A percentile compares a stretch with the other conserved stretches of the same genome.
Conservation (phyloP, 2,888 invertebrate genomes). For the Eurytoma adleriae region DNA sequence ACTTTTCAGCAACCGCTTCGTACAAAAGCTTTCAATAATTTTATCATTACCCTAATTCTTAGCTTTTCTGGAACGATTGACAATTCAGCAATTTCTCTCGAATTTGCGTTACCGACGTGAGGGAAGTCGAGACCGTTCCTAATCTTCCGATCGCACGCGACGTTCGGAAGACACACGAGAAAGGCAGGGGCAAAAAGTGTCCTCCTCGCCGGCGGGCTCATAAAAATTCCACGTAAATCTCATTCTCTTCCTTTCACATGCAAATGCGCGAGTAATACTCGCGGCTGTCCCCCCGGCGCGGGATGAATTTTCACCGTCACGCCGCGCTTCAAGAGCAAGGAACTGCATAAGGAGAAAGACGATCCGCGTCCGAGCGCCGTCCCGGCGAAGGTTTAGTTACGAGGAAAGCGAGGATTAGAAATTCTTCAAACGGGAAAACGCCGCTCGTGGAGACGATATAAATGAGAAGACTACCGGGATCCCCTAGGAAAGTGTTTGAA, state of each 20-base stretch:
- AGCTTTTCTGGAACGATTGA: not conserved
- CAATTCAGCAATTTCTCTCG: not conserved
- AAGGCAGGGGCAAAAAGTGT: slow-evolving; percentile 8
- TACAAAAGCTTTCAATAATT: too few species aligned
- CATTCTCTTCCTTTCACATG: slow-evolving; percentile 52
- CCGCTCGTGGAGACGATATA: slow-evolving; percentile 36
- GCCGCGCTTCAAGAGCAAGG: slow-evolving; percentile 18
- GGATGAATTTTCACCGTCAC: slow-evolving; percentile 53
- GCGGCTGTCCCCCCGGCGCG: slow-evolving; percentile 13
- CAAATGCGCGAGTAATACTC: slow-evolving; percentile 45
- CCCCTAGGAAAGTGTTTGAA: slow-evolving; percentile 12
- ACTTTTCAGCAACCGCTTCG: too few species aligned
- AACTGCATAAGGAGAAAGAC: slow-evolving; percentile 47
- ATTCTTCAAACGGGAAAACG: slow-evolving; percentile 56
- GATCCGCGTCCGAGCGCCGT: slow-evolving; percentile 31
- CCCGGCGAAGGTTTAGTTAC: slow-evolving; percentile 32
- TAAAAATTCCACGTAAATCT: slow-evolving; percentile 52
- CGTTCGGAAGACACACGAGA: slow-evolving; percentile 1
- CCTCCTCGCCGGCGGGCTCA: not conserved
- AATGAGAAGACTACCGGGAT: slow-evolving; percentile 41
- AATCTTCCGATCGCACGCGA: slow-evolving; percentile 34
- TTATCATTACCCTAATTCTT: too few species aligned
- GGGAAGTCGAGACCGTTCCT: not conserved
- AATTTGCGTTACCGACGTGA: not conserved
- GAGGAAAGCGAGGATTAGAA: slow-evolving; percentile 52